Conservation (phyloP, 2,888 invertebrate species). For the Tethea ocularis region DNA sequence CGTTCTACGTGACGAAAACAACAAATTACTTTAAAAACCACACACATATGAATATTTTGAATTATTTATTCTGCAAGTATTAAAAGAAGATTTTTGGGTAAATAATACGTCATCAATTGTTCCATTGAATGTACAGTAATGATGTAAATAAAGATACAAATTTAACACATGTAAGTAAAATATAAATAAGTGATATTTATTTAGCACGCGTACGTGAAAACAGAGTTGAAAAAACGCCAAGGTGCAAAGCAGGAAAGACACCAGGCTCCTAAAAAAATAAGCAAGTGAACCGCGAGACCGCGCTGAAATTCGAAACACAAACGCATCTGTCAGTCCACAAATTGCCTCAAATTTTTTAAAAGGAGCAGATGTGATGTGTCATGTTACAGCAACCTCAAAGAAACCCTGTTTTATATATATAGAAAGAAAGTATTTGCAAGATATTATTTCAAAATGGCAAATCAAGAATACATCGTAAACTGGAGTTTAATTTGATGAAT, state of each 20-base stretch:
- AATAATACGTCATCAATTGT: background rate
- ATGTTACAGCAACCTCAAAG: slow-evolving; percentile 3
- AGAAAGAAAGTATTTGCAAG: background rate
- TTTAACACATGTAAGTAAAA: background rate
- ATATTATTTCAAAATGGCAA: no score
- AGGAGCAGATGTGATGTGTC: slow-evolving; percentile 7
- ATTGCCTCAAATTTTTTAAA: background rate
- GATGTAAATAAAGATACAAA: background rate
- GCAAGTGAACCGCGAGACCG: background rate
- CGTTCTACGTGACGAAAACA: background rate
- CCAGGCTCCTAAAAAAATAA: slow-evolving; percentile 2
- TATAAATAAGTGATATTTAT: background rate
- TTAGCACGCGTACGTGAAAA: background rate
- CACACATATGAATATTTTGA: background rate
- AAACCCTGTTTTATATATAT: background rate
- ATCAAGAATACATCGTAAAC: background rate
- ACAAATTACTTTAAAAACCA: background rate
- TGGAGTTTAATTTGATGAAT: no score
- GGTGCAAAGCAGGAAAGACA: slow-evolving; percentile 3
- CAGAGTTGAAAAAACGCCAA: background rate
- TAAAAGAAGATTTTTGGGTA: background rate
- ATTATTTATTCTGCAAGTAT: background rate
- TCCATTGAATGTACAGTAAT: background rate
- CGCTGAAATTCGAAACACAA: background rate
- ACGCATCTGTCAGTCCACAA: background rate